phyloP scores from a whole-genome alignment of 2,797 vertebrate species.

The Chelon labrosus region DNA sequence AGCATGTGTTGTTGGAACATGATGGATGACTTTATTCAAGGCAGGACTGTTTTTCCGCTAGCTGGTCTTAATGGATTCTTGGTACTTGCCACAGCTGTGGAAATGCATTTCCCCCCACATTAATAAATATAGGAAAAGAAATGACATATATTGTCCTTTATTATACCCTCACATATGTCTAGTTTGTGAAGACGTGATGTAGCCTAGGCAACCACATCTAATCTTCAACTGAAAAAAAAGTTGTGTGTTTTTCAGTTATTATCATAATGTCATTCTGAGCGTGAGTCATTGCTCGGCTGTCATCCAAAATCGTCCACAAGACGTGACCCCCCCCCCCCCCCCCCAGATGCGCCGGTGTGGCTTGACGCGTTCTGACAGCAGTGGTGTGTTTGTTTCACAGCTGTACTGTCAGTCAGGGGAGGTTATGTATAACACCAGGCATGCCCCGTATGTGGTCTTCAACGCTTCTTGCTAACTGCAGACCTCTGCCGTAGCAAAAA shows the following conservation, averaged over 20 bases:
- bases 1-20: conserved; percentile 33
- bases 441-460: conserved; percentile 18
- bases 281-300: conserved; percentile 48
- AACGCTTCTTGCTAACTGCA: conserved; percentile 43
- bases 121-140: conserved; percentile 13
- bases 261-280: conserved; percentile 39
- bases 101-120: neutral
- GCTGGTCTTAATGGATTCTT: conserved; percentile 4
- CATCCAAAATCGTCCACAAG: conserved; percentile 43
- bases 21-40: conserved; percentile 16
- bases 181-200: neutral
- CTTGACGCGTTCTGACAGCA: conserved; percentile 50
- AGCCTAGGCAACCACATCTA: conserved; percentile 24
- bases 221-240: conserved; percentile 22
- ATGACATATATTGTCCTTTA: conserved; percentile 12
- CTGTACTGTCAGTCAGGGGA: conserved; percentile 4
- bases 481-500: conserved; percentile 6
- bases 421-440: conserved; percentile 34
- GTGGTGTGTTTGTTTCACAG: conserved; percentile 46
- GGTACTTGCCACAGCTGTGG: neutral
- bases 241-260: conserved; percentile 50
- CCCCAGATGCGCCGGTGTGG: conserved; percentile 16
- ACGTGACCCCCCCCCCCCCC: conserved; percentile 26
- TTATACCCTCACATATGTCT: conserved; percentile 1
- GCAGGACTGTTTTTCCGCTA: neutral